Evolutionary conservation across 1,140 invertebrate species (phyloP).

Genomic region (Bombus vancouverensis): DNA sequence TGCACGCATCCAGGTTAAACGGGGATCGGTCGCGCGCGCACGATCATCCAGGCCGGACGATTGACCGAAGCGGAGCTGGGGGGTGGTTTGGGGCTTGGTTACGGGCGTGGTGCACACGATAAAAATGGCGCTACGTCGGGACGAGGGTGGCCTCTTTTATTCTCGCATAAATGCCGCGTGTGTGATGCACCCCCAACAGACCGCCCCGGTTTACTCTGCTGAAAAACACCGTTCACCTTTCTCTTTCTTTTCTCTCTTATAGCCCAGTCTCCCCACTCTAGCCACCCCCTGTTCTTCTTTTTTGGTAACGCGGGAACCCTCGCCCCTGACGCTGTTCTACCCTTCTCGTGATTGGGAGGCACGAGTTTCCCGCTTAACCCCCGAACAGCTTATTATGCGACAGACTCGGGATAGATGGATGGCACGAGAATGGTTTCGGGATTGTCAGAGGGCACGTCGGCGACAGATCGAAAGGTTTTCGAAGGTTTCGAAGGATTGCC

Average conservation of each 20-base stretch:
- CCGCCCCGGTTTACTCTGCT: constrained; percentile 65
- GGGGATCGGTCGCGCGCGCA: constrained; percentile 44
- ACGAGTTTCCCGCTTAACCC: constrained; percentile 68
- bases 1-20: constrained; percentile 58
- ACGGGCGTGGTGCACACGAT: constrained; percentile 74
- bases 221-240: constrained; percentile 56
- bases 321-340: constrained; percentile 29
- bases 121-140: constrained; percentile 71
- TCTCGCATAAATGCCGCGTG: constrained; percentile 69
- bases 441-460: constrained; percentile 55
- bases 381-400: constrained; percentile 73
- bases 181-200: constrained; percentile 73
- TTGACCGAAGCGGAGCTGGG: constrained; percentile 52
- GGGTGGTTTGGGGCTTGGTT: constrained; percentile 51
- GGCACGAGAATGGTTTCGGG: constrained; percentile 68
- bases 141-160: constrained; percentile 63
- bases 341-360: constrained; percentile 59
- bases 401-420: constrained; percentile 62
- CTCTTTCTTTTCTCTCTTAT: background rate
- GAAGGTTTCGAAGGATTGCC: constrained; percentile 56
- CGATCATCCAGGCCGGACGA: constrained; percentile 57
- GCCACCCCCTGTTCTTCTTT: background rate
- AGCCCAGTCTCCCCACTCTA: background rate
- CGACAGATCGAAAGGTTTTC: constrained; percentile 67
- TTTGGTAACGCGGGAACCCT: constrained; percentile 7